Conservation (phyloP, 2,888 invertebrate genomes). For the Parnassius smintheus region DNA sequence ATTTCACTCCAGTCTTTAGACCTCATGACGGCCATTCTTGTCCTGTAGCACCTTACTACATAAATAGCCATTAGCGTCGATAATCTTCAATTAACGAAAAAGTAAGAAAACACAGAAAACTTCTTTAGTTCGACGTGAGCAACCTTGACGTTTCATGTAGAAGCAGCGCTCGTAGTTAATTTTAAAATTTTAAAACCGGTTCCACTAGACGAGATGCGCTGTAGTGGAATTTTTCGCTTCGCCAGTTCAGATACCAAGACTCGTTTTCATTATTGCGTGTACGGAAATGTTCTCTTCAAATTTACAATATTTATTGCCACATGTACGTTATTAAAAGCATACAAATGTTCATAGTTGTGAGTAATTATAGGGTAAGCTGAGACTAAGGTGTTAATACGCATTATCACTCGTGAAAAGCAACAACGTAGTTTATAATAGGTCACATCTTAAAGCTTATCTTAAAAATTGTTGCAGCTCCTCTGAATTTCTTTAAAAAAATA, state of each 20-base stretch:
- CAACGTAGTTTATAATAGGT: no score
- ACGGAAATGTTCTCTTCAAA: constrained; percentile 16
- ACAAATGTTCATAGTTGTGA: background rate
- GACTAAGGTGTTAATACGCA: no score
- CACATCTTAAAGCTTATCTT: no score
- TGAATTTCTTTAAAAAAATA: no score
- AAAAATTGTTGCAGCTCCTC: no score
- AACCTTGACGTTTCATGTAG: constrained; percentile 24
- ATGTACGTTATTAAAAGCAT: background rate
- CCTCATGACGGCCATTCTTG: no score
- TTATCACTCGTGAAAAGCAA: no score
- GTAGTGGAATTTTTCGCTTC: constrained; percentile 64
- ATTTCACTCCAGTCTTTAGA: no score
- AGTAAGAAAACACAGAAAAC: background rate
- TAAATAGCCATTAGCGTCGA: no score
- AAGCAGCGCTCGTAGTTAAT: constrained; percentile 34
- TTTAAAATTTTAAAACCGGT: constrained; percentile 59
- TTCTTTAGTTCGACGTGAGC: constrained; percentile 18
- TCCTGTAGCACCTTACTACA: no score
- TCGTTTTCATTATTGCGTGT: constrained; percentile 21
- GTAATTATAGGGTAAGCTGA: no score
- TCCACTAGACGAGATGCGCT: constrained; percentile 53
- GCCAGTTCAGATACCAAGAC: constrained; percentile 17
- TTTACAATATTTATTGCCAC: background rate
- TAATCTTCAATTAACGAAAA: background rate